Conservation (phyloP, 64 coral and sea anemone genomes). For the Montipora sp. region DNA sequence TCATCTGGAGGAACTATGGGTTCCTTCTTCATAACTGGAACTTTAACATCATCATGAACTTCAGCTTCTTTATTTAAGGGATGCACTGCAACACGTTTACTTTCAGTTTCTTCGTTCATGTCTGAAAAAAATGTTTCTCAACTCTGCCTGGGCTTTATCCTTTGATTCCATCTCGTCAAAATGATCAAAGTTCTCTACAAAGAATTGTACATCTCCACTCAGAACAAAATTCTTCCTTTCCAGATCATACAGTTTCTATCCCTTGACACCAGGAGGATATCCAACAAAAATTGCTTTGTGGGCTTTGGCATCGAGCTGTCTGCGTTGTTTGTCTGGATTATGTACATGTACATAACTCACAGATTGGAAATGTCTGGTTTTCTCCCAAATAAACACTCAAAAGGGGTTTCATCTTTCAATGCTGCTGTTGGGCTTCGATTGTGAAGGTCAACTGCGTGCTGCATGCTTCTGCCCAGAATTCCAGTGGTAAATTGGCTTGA, state of each 20-base stretch:
- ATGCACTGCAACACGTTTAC: conserved; percentile 15
- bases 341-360: conserved; percentile 62
- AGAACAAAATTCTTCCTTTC: conserved; percentile 65
- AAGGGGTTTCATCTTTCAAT: conserved; percentile 66
- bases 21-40: conserved; percentile 16
- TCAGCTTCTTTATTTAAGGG: background rate
- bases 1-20: conserved; percentile 5
- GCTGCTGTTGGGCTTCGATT: conserved; percentile 80
- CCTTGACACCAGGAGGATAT: conserved; percentile 70
- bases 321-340: conserved; percentile 53
- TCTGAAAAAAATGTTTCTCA: conserved; percentile 15
- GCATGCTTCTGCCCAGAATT: conserved; percentile 79
- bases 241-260: conserved; percentile 8
- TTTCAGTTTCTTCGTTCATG: conserved; percentile 2
- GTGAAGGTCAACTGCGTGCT: conserved; percentile 70
- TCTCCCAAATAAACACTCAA: conserved; percentile 70
- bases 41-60: background rate
- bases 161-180: conserved; percentile 1
- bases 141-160: background rate
- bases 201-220: conserved; percentile 8
- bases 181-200: conserved; percentile 61
- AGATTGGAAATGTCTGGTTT: conserved; percentile 81
- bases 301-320: conserved; percentile 78
- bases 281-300: conserved; percentile 77
- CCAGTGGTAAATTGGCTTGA: conserved; percentile 63